Percentiles rank a stretch among this genome's conserved stretches.
These are phyloP conservation scores for Brachypodius melanocephalos DNA, from an alignment of 2,113 vertebrate species.

Conservation along the genomic window DNA sequence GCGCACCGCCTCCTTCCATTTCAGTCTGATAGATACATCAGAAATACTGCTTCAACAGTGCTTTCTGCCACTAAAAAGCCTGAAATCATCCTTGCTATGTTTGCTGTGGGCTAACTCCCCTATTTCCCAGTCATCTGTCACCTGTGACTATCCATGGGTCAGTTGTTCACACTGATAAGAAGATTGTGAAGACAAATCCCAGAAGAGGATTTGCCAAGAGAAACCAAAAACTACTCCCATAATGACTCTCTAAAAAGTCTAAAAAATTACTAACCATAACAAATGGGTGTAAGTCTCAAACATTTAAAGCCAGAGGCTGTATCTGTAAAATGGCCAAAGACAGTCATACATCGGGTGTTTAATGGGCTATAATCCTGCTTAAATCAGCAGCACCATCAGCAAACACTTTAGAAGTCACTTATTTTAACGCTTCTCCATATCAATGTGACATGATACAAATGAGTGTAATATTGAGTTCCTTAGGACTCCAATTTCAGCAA, in stretches of 20 bases:
- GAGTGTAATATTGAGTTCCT: not conserved
- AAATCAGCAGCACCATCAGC: slow-evolving; percentile 10
- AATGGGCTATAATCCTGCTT: not conserved
- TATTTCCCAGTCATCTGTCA: not conserved
- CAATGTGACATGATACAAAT: slow-evolving; percentile 33
- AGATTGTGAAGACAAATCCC: not conserved
- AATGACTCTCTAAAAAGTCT: not conserved
- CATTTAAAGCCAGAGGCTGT: not conserved
- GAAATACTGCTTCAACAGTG: not conserved
- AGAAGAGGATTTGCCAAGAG: not conserved
- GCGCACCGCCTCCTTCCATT: slow-evolving; percentile 22
- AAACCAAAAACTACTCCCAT: not conserved
- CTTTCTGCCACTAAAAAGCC: not conserved
- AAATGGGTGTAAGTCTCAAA: not conserved
- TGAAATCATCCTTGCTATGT: not conserved
- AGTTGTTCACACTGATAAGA: not conserved
- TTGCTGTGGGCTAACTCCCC: not conserved
- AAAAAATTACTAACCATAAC: not conserved
- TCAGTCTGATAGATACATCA: not conserved
- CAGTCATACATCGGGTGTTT: not conserved
- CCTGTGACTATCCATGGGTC: not conserved
- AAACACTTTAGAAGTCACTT: slow-evolving; percentile 31
- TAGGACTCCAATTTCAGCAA: not conserved
- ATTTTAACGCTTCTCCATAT: slow-evolving; percentile 15
- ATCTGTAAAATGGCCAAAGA: not conserved